These are phyloP conservation scores for Leptodirus hochenwartii DNA, from an alignment of 2,888 invertebrate genomes.

Conservation along the genomic window DNA sequence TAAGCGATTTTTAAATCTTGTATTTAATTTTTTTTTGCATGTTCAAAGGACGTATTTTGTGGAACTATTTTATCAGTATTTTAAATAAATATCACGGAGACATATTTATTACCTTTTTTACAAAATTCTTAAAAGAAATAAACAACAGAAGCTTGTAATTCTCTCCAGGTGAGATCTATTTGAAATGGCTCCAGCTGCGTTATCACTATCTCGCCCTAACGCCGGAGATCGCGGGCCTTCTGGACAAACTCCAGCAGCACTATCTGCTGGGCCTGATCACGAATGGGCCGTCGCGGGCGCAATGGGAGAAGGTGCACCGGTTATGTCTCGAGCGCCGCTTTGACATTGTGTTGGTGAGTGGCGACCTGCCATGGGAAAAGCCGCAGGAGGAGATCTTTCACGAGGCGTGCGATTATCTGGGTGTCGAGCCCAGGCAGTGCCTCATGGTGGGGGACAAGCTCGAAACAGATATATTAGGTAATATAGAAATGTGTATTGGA, in stretches of 20 bases:
- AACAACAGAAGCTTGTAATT: no score
- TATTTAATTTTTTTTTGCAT: no score
- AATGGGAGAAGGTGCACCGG: constrained; percentile 73
- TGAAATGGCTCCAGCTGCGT: constrained; percentile 61
- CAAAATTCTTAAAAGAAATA: no score
- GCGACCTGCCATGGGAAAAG: constrained; percentile 75
- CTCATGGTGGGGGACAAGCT: constrained; percentile 79
- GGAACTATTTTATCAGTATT: no score
- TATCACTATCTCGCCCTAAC: constrained; percentile 56
- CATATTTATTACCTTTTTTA: no score
- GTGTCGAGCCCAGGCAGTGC: constrained; percentile 55
- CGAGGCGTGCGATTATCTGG: constrained; percentile 58
- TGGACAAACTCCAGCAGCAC: constrained; percentile 48
- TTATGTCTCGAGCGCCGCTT: constrained; percentile 53
- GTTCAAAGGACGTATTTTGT: no score
- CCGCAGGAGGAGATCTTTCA: constrained; percentile 67
- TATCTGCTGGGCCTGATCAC: constrained; percentile 68
- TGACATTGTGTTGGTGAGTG: constrained; percentile 64
- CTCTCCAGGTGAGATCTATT: constrained; percentile 44
- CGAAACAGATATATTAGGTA: constrained; percentile 77
- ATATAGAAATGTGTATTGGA: constrained; percentile 60
- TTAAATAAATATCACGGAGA: no score
- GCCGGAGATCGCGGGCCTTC: constrained; percentile 47
- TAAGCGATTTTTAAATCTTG: no score
- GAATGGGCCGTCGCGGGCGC: constrained; percentile 70